A percentile compares a stretch with the other conserved stretches of the same genome.
Evolutionary conservation across 2,797 vertebrate genomes (phyloP).

Genomic region (Rhinophrynus dorsalis): DNA sequence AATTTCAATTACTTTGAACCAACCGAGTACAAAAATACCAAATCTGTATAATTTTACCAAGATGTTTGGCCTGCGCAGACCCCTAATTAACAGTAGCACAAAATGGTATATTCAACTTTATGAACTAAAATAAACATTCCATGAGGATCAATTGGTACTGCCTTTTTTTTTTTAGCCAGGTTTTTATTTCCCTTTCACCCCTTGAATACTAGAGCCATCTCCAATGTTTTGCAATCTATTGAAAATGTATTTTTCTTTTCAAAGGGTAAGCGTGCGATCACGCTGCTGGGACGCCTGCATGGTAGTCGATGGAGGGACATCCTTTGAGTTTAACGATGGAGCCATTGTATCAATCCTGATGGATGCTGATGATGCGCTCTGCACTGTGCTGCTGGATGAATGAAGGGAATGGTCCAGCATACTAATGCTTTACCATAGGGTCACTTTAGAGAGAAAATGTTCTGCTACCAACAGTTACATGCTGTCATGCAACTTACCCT

Average conservation of each 20-base stretch:
- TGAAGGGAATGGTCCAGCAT: conserved; percentile 50
- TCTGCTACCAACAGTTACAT: conserved; percentile 17
- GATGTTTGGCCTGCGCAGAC: too few species aligned
- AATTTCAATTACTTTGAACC: too few species aligned
- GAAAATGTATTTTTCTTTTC: not conserved
- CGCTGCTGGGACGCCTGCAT: conserved; percentile 98
- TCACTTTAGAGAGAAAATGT: conserved; percentile 42
- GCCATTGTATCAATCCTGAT: conserved; percentile 88
- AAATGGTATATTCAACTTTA: too few species aligned
- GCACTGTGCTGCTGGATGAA: conserved; percentile 83
- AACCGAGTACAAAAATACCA: too few species aligned
- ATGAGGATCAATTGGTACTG: too few species aligned
- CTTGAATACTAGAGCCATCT: too few species aligned
- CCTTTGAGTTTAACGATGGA: conserved; percentile 97
- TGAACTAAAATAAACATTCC: too few species aligned
- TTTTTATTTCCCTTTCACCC: too few species aligned
- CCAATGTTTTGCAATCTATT: too few species aligned
- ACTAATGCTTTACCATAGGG: not conserved
- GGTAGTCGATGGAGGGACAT: conserved; percentile 95
- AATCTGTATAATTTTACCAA: too few species aligned
- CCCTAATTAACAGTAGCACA: too few species aligned
- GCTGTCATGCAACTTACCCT: conserved; percentile 48
- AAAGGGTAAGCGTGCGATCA: conserved; percentile 89
- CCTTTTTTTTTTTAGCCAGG: too few species aligned
- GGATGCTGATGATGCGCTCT: conserved; percentile 82